Evolutionary conservation across 1,140 invertebrate genomes (phyloP).

Genomic region (Ceratina japonica): DNA sequence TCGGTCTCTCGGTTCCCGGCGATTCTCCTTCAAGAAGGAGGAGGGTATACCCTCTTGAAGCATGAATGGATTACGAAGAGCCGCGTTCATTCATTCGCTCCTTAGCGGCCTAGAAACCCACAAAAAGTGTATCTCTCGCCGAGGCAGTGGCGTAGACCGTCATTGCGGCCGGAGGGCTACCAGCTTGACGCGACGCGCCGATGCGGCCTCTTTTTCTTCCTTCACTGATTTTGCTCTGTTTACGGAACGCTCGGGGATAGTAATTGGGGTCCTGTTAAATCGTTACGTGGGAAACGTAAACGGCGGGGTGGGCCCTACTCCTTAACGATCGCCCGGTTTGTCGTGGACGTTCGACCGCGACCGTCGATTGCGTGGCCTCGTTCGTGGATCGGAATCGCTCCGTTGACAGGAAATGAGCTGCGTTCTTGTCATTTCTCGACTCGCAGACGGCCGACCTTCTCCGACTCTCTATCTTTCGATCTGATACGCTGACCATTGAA

Average conservation of each 20-base stretch:
- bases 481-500: too few species aligned
- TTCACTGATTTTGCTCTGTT: background rate
- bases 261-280: slow-evolving; percentile 36
- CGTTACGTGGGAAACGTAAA: slow-evolving; percentile 17
- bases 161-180: slow-evolving; percentile 38
- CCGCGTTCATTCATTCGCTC: slow-evolving; percentile 76
- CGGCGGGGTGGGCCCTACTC: background rate
- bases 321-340: background rate
- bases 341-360: background rate
- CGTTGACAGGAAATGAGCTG: background rate
- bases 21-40: slow-evolving; percentile 55
- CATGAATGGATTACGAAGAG: slow-evolving; percentile 78
- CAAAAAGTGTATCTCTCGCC: slow-evolving; percentile 71
- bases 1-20: slow-evolving; percentile 11
- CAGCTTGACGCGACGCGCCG: background rate
- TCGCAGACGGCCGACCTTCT: background rate
- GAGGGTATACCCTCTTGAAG: slow-evolving; percentile 69
- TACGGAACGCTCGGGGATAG: slow-evolving; percentile 18
- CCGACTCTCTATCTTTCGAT: background rate
- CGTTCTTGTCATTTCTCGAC: background rate
- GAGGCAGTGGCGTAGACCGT: slow-evolving; percentile 56
- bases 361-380: background rate
- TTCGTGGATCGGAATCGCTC: background rate
- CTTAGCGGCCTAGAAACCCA: slow-evolving; percentile 76
- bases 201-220: slow-evolving; percentile 9